Evolutionary conservation across 1,140 invertebrate genomes (phyloP).

Genomic region (Orussus abietinus): DNA sequence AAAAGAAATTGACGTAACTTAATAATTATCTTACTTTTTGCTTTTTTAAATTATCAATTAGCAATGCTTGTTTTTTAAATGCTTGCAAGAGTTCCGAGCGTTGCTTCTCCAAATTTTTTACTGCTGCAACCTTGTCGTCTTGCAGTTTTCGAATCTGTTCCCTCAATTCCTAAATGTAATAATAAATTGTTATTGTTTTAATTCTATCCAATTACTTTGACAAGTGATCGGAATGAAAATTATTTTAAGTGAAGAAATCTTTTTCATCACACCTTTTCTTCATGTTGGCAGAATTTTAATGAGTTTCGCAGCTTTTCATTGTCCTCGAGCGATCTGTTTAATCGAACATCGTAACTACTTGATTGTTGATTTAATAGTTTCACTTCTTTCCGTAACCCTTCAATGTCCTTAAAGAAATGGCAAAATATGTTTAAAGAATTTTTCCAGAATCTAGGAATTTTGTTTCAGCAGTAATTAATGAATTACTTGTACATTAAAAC

Average conservation of each 20-base stretch:
- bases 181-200: constrained; percentile 10
- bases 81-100: constrained; percentile 49
- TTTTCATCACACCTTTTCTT: constrained; percentile 48
- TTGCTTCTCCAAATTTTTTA: constrained; percentile 52
- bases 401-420: constrained; percentile 44
- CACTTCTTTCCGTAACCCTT: constrained; percentile 49
- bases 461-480: constrained; percentile 2
- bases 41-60: constrained; percentile 56
- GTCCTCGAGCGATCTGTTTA: constrained; percentile 51
- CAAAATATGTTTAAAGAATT: constrained; percentile 12
- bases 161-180: constrained; percentile 44
- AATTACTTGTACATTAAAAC: constrained; percentile 3
- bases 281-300: constrained; percentile 46
- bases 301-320: constrained; percentile 46
- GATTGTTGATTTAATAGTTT: constrained; percentile 40
- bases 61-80: constrained; percentile 53
- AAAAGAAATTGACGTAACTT: background rate
- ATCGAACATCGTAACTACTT: constrained; percentile 40
- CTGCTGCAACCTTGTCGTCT: constrained; percentile 37
- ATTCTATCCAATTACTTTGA: constrained; percentile 12
- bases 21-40: constrained; percentile 47
- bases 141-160: constrained; percentile 45
- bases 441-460: constrained; percentile 1
- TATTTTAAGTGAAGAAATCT: background rate
- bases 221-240: constrained; percentile 3